Evolutionary conservation across 2,888 invertebrate species (phyloP), one percentile per base, ranked within the genome.

Genomic region (Lucinisca nassula): DNA sequence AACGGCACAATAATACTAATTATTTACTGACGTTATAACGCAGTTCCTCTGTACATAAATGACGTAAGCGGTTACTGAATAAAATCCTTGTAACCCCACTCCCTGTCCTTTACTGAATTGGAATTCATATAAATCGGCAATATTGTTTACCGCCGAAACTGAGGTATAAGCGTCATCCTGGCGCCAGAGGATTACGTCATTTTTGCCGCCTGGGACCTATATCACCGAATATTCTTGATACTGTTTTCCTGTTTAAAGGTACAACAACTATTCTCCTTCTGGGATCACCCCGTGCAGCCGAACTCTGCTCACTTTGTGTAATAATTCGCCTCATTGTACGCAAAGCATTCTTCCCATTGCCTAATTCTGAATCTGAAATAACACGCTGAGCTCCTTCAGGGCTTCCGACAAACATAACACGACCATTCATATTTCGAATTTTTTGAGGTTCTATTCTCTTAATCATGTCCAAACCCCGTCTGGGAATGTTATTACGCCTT

Each of bases 181-280:
- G 27, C 24, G 17, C 21, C 17, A 21, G 17, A 35, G 24, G 35
- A 67, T 35, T 67, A 6, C 35, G 21, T 67, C 67, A 67, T 35
- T 21, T 35, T 24, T 61, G 24, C 6, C 35, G 67, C 14, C 35
- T 4, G 10, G 27, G 35, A 1, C 67, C 67, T 35, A 67, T 67
- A 14, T 67, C 67, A 17, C 67, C 67, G 35, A 67, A 67, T 67
- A 67, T 67, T 35, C 67, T 67, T 35, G 67, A 67, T 3, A 67
- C 67, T 0, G 67, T 67, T 32, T 67, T 10, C 10, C 35, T 21
- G 21, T 32, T 67, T 35, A 67, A 35, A 35, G 67, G 67, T 35
- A 67, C 3, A 35, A 67, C 67, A 32, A 67, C 67, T 10, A 67
- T 67, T 3, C 67, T 3, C 24, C 67, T 6, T 67, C 67, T 27